These are phyloP conservation scores for Holothuria glaberrima DNA, from an alignment of 35 echinoderm and acorn worm genomes.

Conservation along the genomic window DNA sequence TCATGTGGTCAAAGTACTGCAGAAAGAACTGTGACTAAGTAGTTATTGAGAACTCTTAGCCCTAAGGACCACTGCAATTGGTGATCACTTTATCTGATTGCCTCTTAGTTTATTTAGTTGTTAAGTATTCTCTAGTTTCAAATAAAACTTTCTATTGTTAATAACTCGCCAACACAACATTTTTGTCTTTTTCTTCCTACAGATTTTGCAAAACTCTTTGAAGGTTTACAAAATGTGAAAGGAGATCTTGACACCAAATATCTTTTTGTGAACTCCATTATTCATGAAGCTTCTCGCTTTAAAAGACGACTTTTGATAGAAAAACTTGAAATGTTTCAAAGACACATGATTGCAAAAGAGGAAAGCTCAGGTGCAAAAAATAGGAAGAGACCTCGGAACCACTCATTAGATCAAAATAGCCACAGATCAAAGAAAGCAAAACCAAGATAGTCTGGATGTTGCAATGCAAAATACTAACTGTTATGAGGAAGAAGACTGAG, in stretches of 20 bases:
- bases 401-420: conserved; percentile 29
- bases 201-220: conserved; percentile 91
- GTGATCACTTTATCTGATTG: no score
- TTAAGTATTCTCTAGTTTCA: no score
- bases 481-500: neutral
- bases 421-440: conserved; percentile 34
- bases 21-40: no score
- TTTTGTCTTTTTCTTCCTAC: conserved; percentile 1
- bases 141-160: no score
- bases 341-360: conserved; percentile 65
- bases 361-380: conserved; percentile 53
- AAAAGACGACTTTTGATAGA: conserved; percentile 80
- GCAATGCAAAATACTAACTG: neutral
- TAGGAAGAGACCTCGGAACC: conserved; percentile 27
- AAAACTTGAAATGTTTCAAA: conserved; percentile 75
- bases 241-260: conserved; percentile 87
- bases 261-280: conserved; percentile 91
- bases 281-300: conserved; percentile 92
- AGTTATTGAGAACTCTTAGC: no score
- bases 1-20: no score
- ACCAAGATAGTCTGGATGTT: conserved; percentile 10
- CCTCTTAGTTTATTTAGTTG: no score
- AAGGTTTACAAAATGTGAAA: conserved; percentile 67
- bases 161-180: no score
- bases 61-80: no score